Evolutionary conservation across 2,113 vertebrate species (phyloP).

Genomic region (Cairina moschata): DNA sequence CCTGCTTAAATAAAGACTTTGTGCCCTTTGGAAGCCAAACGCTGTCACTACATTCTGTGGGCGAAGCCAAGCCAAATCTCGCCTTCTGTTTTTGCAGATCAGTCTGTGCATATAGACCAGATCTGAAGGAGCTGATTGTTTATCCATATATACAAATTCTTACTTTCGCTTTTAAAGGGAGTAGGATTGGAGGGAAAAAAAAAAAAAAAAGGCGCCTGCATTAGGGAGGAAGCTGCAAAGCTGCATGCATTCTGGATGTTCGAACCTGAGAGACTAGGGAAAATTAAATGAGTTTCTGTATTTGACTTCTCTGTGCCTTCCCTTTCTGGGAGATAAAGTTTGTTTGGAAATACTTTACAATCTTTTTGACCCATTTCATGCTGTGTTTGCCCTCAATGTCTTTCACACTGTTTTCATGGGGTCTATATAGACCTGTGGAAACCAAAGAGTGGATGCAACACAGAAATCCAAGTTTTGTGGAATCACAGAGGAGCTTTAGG

Average conservation of each 20-base stretch:
- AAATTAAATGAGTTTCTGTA: background rate
- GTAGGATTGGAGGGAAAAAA: background rate
- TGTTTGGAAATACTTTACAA: background rate
- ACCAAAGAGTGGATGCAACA: background rate
- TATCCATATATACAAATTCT: background rate
- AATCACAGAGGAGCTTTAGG: background rate
- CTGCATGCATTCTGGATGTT: background rate
- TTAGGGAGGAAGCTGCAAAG: background rate
- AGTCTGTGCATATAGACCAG: background rate
- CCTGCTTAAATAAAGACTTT: background rate
- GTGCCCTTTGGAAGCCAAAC: background rate
- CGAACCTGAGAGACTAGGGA: background rate
- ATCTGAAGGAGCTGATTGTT: background rate
- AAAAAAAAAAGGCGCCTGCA: background rate
- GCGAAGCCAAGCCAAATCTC: background rate
- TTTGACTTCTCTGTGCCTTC: background rate
- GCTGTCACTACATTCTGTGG: rapidly evolving
- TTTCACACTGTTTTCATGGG: background rate
- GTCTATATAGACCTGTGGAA: background rate
- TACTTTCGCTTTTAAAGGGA: background rate
- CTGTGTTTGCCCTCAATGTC: background rate
- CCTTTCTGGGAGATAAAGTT: background rate
- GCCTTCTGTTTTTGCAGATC: background rate
- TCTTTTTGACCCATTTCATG: background rate
- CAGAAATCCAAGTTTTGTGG: background rate